Base-by-base conservation (phyloP, 2,113 vertebrate genomes). In the Gambusia affinis region DNA sequence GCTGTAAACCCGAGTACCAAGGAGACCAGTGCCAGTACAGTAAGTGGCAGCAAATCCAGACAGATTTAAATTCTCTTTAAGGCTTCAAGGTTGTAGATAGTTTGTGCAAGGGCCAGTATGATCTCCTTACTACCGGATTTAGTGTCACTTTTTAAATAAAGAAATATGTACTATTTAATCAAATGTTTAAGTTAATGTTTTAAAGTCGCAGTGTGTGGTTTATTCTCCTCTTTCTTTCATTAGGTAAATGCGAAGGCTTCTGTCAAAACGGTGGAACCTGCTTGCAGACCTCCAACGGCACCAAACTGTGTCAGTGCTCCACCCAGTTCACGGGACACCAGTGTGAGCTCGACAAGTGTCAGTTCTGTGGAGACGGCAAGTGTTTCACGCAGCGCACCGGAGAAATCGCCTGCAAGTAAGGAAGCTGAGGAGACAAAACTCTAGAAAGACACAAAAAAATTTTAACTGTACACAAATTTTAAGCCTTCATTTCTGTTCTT, bases 11-110 rank as follows among this genome's bases (percentile, higher is more conserved):
- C 0, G 92, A 92, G 73, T 97, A 94, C 94, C 94, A 93, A 60
- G 98, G 97, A 1, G 97, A 98, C 93, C 95, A 95, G 88, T 99
- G 98, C 95, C 97, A 98, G 92, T 98, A 95, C 94, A 94, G 97
- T 99, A 91, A 96, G 98, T 96, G 81, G 47, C 51, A 37, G n/a
- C 19, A 72, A 27, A 35, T 19, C 65, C 54, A 31, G 14, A 37
- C 28, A 24, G 17, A 19, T 27, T 35, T 61, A 31, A 10, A 31
- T 42, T 33, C 28, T 15, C 7, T 64, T 35, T 3, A 4, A 39
- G 10, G 47, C 24, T 17, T 68, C 22, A 24, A 35, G 37, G 22
- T 6, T 42, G 27, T 24, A 8, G 15, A 19, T 19, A 5, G 44
- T 6, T 19, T 47, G 44, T 15, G 14, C 44, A 47, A 47, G 1